Evolutionary conservation across 37 sponge, comb jelly and placozoan species (phyloP).

Genomic region (Ianthella basta): DNA sequence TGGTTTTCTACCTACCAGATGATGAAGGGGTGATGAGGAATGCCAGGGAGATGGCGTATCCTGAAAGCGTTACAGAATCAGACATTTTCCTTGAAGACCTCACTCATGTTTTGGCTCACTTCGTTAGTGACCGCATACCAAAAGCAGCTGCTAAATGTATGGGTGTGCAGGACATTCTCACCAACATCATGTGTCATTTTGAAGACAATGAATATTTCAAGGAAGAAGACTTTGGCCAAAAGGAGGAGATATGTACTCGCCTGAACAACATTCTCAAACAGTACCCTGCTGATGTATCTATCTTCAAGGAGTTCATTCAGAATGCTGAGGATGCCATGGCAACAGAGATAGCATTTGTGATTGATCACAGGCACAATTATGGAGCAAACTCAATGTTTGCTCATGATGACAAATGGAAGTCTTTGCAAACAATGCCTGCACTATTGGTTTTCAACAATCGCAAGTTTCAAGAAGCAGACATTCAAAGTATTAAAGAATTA

Average conservation of each 20-base stretch:
- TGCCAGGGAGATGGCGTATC: constrained; percentile 38
- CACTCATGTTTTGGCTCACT: constrained; percentile 10
- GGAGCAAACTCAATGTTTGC: constrained; percentile 39
- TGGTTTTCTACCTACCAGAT: constrained; percentile 47
- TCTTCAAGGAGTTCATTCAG: constrained; percentile 81
- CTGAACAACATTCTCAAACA: constrained; percentile 59
- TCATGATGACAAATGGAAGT: constrained; percentile 46
- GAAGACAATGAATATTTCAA: constrained; percentile 44
- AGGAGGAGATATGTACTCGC: constrained; percentile 75
- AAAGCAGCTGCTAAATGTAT: constrained; percentile 17
- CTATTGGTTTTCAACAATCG: constrained; percentile 76
- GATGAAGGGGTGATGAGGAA: constrained; percentile 44
- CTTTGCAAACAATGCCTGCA: constrained; percentile 55
- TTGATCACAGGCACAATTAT: constrained; percentile 49
- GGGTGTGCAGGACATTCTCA: constrained; percentile 41
- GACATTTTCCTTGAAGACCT: background rate
- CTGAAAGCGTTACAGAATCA: background rate
- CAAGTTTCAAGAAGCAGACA: constrained; percentile 65
- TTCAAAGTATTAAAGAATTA: constrained; percentile 66
- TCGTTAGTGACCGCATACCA: constrained; percentile 34
- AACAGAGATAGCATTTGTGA: constrained; percentile 66
- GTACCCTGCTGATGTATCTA: constrained; percentile 62
- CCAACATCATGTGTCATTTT: constrained; percentile 46
- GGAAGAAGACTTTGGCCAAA: constrained; percentile 76
- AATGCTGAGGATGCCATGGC: constrained; percentile 86